A percentile compares a stretch with the other conserved stretches of the same genome.
Evolutionary conservation across 2,888 invertebrate species (phyloP).

Genomic region (Hypena proboscidalis): DNA sequence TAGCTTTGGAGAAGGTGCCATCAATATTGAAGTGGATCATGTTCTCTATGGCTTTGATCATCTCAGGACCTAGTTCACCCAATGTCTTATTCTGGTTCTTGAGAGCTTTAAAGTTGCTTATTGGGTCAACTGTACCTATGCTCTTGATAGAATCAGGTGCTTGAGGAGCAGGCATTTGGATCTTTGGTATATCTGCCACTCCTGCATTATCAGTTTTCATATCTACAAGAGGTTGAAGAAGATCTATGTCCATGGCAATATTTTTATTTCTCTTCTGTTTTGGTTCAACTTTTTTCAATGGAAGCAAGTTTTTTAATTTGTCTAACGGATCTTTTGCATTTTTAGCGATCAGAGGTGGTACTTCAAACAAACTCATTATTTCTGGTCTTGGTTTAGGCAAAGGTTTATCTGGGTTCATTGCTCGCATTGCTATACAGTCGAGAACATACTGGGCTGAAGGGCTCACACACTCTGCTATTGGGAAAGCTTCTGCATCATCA

Average conservation of each 20-base stretch:
- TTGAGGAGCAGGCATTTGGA: conserved; percentile 55
- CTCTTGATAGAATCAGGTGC: conserved; percentile 45
- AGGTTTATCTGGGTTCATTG: conserved; percentile 85
- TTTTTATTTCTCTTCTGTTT: conserved; percentile 57
- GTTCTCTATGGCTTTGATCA: conserved; percentile 71
- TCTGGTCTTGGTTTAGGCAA: conserved; percentile 81
- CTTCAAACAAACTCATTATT: conserved; percentile 77
- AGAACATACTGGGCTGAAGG: conserved; percentile 82
- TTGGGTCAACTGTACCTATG: conserved; percentile 86
- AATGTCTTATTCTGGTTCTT: conserved; percentile 64
- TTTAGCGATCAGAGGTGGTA: conserved; percentile 78
- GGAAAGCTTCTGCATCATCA: conserved; percentile 79
- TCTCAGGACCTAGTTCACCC: conserved; percentile 57
- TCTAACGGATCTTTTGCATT: conserved; percentile 73
- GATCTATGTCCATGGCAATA: conserved; percentile 34
- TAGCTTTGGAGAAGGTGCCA: conserved; percentile 66
- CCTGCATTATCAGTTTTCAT: conserved; percentile 18
- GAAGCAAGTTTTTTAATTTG: conserved; percentile 78
- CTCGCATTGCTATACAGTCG: conserved; percentile 85
- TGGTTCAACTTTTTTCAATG: conserved; percentile 71
- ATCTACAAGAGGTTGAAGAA: conserved; percentile 35
- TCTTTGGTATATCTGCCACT: conserved; percentile 54
- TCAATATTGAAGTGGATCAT: conserved; percentile 69
- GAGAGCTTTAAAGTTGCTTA: conserved; percentile 85
- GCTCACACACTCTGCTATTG: conserved; percentile 80